These are phyloP conservation scores for Danio albolineatus DNA, from an alignment of 2,797 vertebrate genomes.

Conservation along the genomic window DNA sequence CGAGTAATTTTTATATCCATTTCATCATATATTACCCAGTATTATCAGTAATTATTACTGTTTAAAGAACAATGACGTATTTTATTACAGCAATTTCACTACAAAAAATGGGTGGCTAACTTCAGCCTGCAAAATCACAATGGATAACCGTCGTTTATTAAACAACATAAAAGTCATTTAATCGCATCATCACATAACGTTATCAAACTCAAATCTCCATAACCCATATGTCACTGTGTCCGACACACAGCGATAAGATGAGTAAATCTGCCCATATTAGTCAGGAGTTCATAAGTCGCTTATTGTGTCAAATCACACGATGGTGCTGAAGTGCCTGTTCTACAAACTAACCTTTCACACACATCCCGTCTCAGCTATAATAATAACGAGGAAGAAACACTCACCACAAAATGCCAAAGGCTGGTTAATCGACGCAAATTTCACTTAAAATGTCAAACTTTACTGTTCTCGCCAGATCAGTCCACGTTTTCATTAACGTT, in stretches of 20 bases:
- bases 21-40: background rate
- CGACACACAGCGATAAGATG: background rate
- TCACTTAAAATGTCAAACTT: constrained; percentile 1
- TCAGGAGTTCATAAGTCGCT: background rate
- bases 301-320: background rate
- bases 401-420: background rate
- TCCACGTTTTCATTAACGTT: background rate
- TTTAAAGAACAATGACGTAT: background rate
- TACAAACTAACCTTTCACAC: background rate
- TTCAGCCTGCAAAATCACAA: background rate
- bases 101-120: background rate
- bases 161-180: background rate
- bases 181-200: too few species aligned
- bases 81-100: too few species aligned
- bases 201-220: background rate
- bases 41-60: background rate
- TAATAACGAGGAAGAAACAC: background rate
- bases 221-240: background rate
- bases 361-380: background rate
- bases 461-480: too few species aligned
- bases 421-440: background rate
- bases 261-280: background rate
- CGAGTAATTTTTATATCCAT: too few species aligned
- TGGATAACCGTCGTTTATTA: background rate
- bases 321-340: background rate